Percentiles rank a stretch among this genome's conserved stretches.
Conservation (phyloP, 2,888 invertebrate genomes). For the Coecobrya sp. region DNA sequence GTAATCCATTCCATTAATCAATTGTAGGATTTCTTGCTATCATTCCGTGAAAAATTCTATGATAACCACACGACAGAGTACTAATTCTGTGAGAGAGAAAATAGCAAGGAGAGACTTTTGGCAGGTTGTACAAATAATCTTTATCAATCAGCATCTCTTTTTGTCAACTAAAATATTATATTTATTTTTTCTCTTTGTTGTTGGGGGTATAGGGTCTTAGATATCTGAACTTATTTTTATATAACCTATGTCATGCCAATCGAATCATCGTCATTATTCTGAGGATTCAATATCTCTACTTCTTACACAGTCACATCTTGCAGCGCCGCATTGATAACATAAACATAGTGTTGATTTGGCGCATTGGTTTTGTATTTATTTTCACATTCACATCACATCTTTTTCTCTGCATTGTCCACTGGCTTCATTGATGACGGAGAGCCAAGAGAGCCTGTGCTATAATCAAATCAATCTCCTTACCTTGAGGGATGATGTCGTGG, state of each 20-base stretch:
- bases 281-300: background rate
- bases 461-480: constrained; percentile 66
- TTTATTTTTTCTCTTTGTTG: background rate
- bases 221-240: background rate
- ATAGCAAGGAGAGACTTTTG: background rate
- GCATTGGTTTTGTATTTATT: background rate
- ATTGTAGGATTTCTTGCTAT: background rate
- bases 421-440: constrained; percentile 11
- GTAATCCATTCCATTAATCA: constrained; percentile 72
- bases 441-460: constrained; percentile 17
- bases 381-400: constrained; percentile 31
- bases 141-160: background rate
- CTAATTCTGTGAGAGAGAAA: background rate
- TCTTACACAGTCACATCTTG: background rate
- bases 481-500: constrained; percentile 33
- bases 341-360: background rate
- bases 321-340: background rate
- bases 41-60: constrained; percentile 1
- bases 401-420: constrained; percentile 22
- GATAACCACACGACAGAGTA: background rate
- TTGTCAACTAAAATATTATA: background rate
- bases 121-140: constrained; percentile 18
- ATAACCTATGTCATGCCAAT: background rate
- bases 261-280: background rate
- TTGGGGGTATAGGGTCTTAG: background rate